These are phyloP conservation scores for Dicycla oo DNA, from an alignment of 2,888 invertebrate species.

Conservation along the genomic window DNA sequence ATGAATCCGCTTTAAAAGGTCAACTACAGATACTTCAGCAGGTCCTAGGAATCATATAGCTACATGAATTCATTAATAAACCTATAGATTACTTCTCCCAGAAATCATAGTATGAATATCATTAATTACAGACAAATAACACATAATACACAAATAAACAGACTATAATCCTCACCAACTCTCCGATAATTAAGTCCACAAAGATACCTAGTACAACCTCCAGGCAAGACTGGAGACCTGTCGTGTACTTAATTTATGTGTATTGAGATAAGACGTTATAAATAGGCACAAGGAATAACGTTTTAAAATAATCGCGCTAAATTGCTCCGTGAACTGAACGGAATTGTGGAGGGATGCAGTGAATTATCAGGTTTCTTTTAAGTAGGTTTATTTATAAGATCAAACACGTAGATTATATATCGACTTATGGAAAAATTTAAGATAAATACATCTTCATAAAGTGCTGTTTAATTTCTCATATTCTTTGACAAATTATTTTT, in stretches of 20 bases:
- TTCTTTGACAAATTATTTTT: background rate
- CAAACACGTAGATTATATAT: background rate
- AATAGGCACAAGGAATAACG: conserved; percentile 78
- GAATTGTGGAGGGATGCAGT: conserved; percentile 46
- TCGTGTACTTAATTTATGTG: conserved; percentile 74
- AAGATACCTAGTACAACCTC: conserved; percentile 51
- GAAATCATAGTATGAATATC: background rate
- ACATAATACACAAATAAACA: background rate
- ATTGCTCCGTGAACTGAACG: conserved; percentile 70
- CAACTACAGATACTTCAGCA: background rate
- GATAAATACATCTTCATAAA: no score
- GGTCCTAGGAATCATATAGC: background rate
- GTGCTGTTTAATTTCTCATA: background rate
- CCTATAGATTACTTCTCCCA: no score
- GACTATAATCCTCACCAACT: background rate
- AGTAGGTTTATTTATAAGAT: conserved; percentile 5
- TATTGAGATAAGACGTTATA: conserved; percentile 77
- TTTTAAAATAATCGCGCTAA: conserved; percentile 79
- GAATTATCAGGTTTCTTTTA: conserved; percentile 21
- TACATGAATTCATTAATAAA: background rate
- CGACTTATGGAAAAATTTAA: background rate
- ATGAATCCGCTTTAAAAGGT: background rate
- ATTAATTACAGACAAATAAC: background rate
- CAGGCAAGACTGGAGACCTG: conserved; percentile 65
- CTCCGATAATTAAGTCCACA: conserved; percentile 23